Base-by-base conservation (phyloP, 37 sponge, comb jelly and placozoan genomes). In the Spongia lamella region DNA sequence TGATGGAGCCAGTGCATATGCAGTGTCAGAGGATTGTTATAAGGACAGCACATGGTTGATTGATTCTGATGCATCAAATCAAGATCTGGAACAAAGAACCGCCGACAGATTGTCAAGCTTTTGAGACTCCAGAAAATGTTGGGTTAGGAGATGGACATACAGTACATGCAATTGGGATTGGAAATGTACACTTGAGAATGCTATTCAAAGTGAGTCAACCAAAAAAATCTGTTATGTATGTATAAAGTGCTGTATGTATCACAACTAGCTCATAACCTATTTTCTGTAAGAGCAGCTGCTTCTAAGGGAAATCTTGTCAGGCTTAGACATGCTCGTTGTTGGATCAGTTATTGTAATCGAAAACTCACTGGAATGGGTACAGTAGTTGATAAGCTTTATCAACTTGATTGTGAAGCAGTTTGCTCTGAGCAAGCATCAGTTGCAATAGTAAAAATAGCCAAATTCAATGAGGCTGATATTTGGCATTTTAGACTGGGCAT, bases 401-500 rank as follows among this genome's bases (percentile, higher is more conserved):
- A 43, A 11, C 26, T 80, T 32, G 35, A 80, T 9, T 70, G 72
- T 70, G 63, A 78, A 20, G 24, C 55, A 36, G 47, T 58, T 26
- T 35, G 24, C 9, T 14, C n/a, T 6, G 80, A 61, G 55, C 31
- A 35, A 14, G 73, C 66, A 29, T 62, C 73, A 47, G 21, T 53
- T 49, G 83, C 75, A 66, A 31, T 15, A 3, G 60, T 38, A n/a
- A 11, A 56, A 1, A 31, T 15, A 3, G 60, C 36, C 13, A 11
- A 56, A 1, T 24, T 76, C 1, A 6, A n/a, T 20, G 31, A 59
- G 5, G 36, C 69, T 2, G 64, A 84, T 36, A 24, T 76, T 9
- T 84, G 77, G 84, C 84, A 84, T 68, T 72, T 62, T 21, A 43
- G 84, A 57, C 72, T 84, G 21, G 84, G 84, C 84, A 76, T 61